Percentiles rank a stretch among this genome's conserved stretches.
Conservation (phyloP, 2,113 vertebrate genomes). For the Galeopterus variegatus region DNA sequence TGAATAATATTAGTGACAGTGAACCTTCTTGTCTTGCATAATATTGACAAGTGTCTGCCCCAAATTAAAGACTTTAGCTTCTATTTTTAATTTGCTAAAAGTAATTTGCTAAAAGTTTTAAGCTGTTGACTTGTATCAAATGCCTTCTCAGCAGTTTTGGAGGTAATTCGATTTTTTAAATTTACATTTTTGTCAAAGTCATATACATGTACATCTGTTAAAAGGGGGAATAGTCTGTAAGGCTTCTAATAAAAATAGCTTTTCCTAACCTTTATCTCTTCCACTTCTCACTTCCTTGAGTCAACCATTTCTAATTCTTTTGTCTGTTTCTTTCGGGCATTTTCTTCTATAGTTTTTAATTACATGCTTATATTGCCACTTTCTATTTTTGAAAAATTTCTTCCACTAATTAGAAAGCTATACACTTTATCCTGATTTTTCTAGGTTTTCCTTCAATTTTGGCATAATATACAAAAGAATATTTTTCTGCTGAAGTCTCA, state of each 20-base stretch:
- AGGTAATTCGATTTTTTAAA: conserved; percentile 6
- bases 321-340: background rate
- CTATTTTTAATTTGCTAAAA: conserved; percentile 50
- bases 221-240: conserved; percentile 55
- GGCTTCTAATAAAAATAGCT: background rate
- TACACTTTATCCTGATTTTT: conserved; percentile 12
- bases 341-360: background rate
- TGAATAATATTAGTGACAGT: background rate
- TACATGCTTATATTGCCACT: background rate
- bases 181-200: conserved; percentile 35
- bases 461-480: background rate
- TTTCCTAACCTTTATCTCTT: background rate
- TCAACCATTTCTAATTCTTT: background rate
- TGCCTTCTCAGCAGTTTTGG: conserved; percentile 5
- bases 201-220: background rate
- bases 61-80: conserved; percentile 41
- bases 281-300: background rate
- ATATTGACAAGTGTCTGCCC: background rate
- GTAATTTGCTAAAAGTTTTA: conserved; percentile 49
- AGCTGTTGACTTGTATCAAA: conserved; percentile 45
- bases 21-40: background rate
- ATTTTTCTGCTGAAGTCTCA: conserved; percentile 24
- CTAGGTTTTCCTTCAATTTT: background rate
- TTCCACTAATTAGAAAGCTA: background rate
- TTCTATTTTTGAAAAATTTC: conserved; percentile 59